Evolutionary conservation across 2,797 vertebrate genomes (phyloP).

Genomic region (Esox lucius): DNA sequence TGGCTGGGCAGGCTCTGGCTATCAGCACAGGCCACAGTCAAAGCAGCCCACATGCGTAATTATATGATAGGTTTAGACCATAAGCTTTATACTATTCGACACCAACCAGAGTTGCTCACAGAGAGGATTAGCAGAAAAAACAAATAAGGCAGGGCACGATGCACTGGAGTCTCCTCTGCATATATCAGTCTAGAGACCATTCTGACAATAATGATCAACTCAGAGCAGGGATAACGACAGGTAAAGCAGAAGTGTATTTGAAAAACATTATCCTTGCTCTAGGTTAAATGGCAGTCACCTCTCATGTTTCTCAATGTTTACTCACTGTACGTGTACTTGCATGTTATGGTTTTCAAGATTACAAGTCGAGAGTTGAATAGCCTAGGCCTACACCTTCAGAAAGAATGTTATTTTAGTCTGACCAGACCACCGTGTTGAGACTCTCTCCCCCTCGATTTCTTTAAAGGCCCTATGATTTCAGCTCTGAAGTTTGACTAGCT

Average conservation of each 20-base stretch:
- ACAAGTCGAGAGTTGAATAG: background rate
- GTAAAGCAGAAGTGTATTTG: too few species aligned
- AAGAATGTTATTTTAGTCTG: background rate
- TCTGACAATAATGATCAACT: background rate
- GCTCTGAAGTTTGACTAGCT: background rate
- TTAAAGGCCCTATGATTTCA: background rate
- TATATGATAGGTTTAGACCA: slow-evolving; percentile 16
- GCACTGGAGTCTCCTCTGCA: background rate
- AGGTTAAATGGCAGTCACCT: background rate
- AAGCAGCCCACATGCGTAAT: slow-evolving; percentile 20
- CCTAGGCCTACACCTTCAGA: background rate
- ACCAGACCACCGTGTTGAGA: background rate
- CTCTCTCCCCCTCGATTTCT: too few species aligned
- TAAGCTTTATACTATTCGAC: background rate
- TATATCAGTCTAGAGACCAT: background rate
- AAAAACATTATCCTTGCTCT: too few species aligned
- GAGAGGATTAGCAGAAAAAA: background rate
- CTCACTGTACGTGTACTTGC: background rate
- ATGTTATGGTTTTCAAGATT: background rate
- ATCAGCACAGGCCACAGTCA: slow-evolving; percentile 15
- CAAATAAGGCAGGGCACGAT: background rate
- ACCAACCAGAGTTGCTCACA: slow-evolving; percentile 2
- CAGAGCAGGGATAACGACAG: too few species aligned
- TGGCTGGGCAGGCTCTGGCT: slow-evolving; percentile 20
- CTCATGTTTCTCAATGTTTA: background rate